Conservation (phyloP, 2,797 vertebrate species). For the Dendrocincla tyrannina region DNA sequence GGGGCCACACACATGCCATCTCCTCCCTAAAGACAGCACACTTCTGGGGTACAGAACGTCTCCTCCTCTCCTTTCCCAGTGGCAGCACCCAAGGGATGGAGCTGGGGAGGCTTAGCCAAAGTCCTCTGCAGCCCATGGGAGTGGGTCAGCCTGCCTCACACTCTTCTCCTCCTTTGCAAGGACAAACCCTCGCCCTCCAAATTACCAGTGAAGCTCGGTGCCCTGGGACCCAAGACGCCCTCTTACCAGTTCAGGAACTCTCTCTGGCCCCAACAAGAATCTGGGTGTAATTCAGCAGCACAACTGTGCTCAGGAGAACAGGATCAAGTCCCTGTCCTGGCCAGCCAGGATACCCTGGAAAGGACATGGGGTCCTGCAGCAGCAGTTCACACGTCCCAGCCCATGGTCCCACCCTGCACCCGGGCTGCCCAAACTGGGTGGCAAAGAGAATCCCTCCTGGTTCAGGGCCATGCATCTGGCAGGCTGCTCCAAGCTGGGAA, state of each 20-base stretch:
- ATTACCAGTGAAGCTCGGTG: fast-evolving
- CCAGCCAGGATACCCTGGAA: not conserved
- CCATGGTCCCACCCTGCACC: fast-evolving
- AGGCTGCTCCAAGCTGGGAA: not conserved
- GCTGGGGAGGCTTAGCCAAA: not conserved
- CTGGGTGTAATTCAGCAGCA: not conserved
- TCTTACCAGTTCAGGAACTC: not conserved
- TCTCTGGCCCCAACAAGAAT: not conserved
- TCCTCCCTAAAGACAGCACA: not conserved
- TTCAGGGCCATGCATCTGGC: not conserved
- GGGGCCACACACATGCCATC: fast-evolving
- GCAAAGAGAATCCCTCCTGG: not conserved
- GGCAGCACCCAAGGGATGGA: not conserved
- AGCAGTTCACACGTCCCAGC: not conserved
- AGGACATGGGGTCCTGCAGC: fast-evolving
- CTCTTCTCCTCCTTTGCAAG: not conserved
- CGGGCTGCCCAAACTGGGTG: not conserved
- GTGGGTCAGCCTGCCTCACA: fast-evolving
- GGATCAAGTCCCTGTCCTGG: not conserved
- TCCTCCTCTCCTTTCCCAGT: not conserved
- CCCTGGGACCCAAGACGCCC: not conserved
- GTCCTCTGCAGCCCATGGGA: not conserved
- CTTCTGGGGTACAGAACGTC: fast-evolving
- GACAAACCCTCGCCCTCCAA: not conserved
- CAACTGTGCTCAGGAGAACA: not conserved